These are phyloP conservation scores for Eurytoma californica DNA, from an alignment of 2,888 invertebrate genomes.

Conservation along the genomic window DNA sequence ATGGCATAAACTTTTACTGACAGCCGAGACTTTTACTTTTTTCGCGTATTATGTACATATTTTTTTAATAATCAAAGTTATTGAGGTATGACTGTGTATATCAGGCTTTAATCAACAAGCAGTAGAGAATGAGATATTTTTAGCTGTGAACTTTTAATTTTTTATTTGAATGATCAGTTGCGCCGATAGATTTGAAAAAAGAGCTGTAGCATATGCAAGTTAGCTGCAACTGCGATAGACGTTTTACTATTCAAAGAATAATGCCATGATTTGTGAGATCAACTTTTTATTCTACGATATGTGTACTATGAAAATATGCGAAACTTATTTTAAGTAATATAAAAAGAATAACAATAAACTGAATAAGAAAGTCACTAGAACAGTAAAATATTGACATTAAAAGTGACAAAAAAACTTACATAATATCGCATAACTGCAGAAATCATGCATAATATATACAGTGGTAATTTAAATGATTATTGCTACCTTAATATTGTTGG, in stretches of 20 bases:
- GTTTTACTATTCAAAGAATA: constrained; percentile 48
- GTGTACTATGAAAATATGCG: constrained; percentile 20
- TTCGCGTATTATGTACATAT: constrained; percentile 32
- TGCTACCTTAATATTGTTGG: constrained; percentile 63
- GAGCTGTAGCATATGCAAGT: background rate
- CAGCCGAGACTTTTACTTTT: constrained; percentile 27
- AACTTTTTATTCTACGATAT: constrained; percentile 27
- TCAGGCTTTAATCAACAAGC: constrained; percentile 31
- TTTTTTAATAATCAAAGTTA: constrained; percentile 45
- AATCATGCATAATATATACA: constrained; percentile 60
- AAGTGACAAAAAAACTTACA: constrained; percentile 30
- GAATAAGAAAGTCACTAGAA: constrained; percentile 19
- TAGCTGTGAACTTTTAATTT: constrained; percentile 40
- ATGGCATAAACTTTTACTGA: constrained; percentile 34
- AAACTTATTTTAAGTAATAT: constrained; percentile 23
- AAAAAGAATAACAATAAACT: constrained; percentile 6
- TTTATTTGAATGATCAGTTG: constrained; percentile 30
- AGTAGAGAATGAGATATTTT: constrained; percentile 14
- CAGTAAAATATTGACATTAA: constrained; percentile 28
- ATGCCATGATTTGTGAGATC: constrained; percentile 31
- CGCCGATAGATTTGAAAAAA: constrained; percentile 17
- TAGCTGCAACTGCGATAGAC: constrained; percentile 16
- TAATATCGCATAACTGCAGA: constrained; percentile 57
- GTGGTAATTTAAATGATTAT: constrained; percentile 63
- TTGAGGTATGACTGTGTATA: constrained; percentile 45